Evolutionary conservation across 2,113 vertebrate species (phyloP), one percentile per base, ranked within the genome.

Genomic region (Sterrhoptilus dennistouni): DNA sequence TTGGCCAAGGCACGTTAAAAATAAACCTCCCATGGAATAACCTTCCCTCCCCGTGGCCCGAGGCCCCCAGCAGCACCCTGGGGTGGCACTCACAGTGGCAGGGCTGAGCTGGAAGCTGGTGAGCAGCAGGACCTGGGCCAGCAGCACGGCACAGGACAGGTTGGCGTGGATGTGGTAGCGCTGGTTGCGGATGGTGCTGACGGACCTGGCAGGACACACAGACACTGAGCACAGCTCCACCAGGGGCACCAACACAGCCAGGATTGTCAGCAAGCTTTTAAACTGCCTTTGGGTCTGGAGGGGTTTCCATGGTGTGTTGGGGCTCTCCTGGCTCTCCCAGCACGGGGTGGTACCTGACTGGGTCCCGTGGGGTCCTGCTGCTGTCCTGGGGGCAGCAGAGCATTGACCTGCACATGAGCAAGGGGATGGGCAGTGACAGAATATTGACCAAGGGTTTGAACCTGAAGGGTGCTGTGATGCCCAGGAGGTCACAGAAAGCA

Each of bases 121-220:
- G 52, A 99, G 99, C 82, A 99, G 98, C 80, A 99, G 96, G 56
- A 99, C 98, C 98, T 99, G 99, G 21, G 99, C 99, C 97, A 99
- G 98, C 85, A 99, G 97, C 83, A 99, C 98, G 13, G 99, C 98
- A 2, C 98, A 99, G 53, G 99, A 99, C 87, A 99, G 97, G 95
- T 99, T 99, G 97, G 99, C 99, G 1, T 99, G 99, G 96, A 99
- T 99, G 95, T 99, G 99, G 96, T 99, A 99, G 59, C 99, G 99
- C 82, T 99, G 99, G 97, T 99, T 99, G 60, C 98, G 98, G 70
- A 99, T 99, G 93, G 99, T 99, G 93, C 98, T 99, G 64, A 99
- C 99, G 12, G 99, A 99, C 71, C 99, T 99, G 96, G 96, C 81
- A 33, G 60, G 29, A 71, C 29, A 50, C 11, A 87, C 29, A 64